Conservation (phyloP, 1,140 invertebrate genomes). For the Drosophila novamexicana region DNA sequence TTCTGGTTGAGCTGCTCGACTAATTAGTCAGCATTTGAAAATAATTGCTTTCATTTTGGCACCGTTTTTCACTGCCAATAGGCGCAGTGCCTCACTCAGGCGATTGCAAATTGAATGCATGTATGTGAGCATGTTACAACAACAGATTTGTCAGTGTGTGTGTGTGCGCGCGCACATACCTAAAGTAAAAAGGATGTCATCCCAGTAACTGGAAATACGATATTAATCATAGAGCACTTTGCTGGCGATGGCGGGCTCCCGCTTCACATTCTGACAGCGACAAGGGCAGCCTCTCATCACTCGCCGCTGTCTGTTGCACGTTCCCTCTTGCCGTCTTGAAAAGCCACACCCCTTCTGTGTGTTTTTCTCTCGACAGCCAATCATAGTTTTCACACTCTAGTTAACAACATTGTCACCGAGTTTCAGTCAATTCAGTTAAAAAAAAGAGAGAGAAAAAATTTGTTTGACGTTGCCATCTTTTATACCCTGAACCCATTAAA, state of each 20-base stretch:
- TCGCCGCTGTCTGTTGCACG: neutral
- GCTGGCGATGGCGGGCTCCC: conserved; percentile 19
- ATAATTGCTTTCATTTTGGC: conserved; percentile 16
- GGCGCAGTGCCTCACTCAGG: conserved; percentile 2
- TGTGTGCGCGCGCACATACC: neutral
- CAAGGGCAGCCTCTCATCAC: conserved; percentile 11
- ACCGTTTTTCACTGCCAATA: conserved; percentile 15
- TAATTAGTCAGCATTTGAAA: conserved; percentile 18
- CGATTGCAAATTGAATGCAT: conserved; percentile 19
- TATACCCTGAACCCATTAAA: neutral
- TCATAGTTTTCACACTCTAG: conserved; percentile 82
- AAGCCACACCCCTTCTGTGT: conserved; percentile 1
- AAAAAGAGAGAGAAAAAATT: conserved; percentile 45
- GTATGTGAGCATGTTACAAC: conserved; percentile 16
- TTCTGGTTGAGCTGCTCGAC: neutral
- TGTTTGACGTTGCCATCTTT: conserved; percentile 60
- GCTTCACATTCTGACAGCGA: conserved; percentile 11
- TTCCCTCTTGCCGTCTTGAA: neutral
- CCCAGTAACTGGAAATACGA: conserved; percentile 26
- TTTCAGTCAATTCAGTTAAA: conserved; percentile 55
- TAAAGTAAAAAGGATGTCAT: conserved; percentile 20
- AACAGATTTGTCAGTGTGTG: neutral
- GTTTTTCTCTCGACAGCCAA: conserved; percentile 66
- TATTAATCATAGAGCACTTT: conserved; percentile 53
- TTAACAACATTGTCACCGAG: conserved; percentile 81